A percentile compares a stretch with the other conserved stretches of the same genome.
Evolutionary conservation across 1,140 invertebrate species (phyloP).

Genomic region (Agrilus planipennis): DNA sequence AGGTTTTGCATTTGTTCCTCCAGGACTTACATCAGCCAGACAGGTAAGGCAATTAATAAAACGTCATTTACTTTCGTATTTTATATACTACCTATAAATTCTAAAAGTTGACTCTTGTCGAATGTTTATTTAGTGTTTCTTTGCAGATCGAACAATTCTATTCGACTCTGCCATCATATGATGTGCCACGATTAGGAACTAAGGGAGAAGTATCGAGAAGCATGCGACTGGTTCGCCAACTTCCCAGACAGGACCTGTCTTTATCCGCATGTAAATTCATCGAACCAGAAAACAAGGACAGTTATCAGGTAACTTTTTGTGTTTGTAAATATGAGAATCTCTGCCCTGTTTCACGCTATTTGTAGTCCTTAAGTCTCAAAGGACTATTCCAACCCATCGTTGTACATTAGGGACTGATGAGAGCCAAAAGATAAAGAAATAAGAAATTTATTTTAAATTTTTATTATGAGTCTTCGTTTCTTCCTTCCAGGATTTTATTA

Average conservation of each 20-base stretch:
- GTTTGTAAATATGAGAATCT: too few relatives aligned
- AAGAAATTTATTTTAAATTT: too few relatives aligned
- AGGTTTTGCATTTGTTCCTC: conserved; percentile 73
- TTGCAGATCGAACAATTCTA: conserved; percentile 60
- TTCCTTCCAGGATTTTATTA: too few relatives aligned
- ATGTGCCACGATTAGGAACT: conserved; percentile 63
- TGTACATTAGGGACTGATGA: too few relatives aligned
- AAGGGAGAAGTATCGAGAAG: conserved; percentile 68
- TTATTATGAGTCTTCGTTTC: too few relatives aligned
- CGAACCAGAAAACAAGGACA: conserved; percentile 57
- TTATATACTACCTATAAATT: background rate
- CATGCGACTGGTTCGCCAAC: conserved; percentile 73
- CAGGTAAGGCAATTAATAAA: conserved; percentile 35
- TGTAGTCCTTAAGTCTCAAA: too few relatives aligned
- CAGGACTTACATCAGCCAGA: conserved; percentile 50
- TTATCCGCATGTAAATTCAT: conserved; percentile 80
- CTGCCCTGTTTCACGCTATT: too few relatives aligned
- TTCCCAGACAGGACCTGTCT: conserved; percentile 91
- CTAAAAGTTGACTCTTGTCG: background rate
- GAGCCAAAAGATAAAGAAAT: too few relatives aligned
- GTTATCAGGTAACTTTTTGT: conserved; percentile 61
- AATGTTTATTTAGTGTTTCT: conserved; percentile 22
- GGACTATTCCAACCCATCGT: too few relatives aligned
- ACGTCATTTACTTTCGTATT: conserved; percentile 2
- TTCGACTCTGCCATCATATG: conserved; percentile 58